Base-by-base conservation (phyloP, 37 sponge, comb jelly and placozoan genomes). In the Hexactinellida sp. region DNA sequence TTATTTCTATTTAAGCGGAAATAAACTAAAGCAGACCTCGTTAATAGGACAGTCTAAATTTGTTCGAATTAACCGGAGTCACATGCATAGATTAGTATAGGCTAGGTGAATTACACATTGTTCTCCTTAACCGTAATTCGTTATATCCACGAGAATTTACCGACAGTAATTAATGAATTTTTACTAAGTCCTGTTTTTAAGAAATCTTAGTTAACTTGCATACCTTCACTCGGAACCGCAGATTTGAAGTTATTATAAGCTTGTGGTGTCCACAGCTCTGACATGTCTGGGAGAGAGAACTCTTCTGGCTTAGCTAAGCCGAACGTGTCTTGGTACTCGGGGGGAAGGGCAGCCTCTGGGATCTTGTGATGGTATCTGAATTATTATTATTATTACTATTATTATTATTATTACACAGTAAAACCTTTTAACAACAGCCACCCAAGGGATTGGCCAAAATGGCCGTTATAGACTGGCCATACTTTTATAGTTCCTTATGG, bases 351-450 rank as follows among this genome's bases (percentile, higher is more conserved):
- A 54, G 95, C 94, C 0, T 89, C 94, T 28, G 99, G 99, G 0
- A 98, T 83, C 87, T 92, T 98, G 36, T 98, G 99, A 83, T 95
- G 90, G 86, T 92, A 98, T 24, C 99, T 98, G 71, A n/a, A n/a
- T n/a, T n/a, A 0, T 54, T 23, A 0, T 54, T 55, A 30, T n/a
- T 39, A 54, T 25, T 28, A 34, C 32, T 10, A 25, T 35, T 36
- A 54, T 7, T 16, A 23, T 41, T 24, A 82, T 36, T 36, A 37
- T 24, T 1, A 23, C 37, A 0, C 35, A 35, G 24, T 7, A 19
- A 85, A 54, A 28, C 13, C 23, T 54, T 5, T 85, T 13, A 32
- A 7, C n/a, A n/a, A n/a, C n/a, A n/a, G n/a, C n/a, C n/a, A n/a
- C n/a, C n/a, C n/a, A n/a, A n/a, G n/a, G n/a, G 32, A 16, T 32